These are phyloP conservation scores for Varanus komodoensis DNA, from an alignment of 2,113 vertebrate genomes.

Conservation along the genomic window DNA sequence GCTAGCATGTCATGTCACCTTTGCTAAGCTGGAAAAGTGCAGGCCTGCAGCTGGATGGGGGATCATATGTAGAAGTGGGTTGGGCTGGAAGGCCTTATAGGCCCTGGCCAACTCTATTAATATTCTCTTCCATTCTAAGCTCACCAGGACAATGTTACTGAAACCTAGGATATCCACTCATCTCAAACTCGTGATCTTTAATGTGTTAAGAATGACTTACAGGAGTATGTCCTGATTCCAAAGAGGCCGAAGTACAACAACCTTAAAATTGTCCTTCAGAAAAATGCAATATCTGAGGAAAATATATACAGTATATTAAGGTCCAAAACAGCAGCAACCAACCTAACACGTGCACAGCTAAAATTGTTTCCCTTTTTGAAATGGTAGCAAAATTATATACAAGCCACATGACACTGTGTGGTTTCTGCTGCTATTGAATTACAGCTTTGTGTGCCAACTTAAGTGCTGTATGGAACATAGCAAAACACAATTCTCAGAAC, in stretches of 20 bases:
- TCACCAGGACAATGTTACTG: background rate
- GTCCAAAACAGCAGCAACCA: background rate
- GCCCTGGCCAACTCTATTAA: too few species aligned
- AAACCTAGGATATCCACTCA: background rate
- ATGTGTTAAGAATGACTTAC: background rate
- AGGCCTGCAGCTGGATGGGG: too few species aligned
- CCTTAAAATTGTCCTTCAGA: background rate
- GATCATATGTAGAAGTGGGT: too few species aligned
- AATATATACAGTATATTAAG: background rate
- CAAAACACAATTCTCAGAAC: constrained; percentile 19
- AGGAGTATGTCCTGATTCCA: background rate
- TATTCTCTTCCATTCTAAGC: too few species aligned
- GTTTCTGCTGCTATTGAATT: constrained; percentile 22
- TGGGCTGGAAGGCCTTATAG: too few species aligned
- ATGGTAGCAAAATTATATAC: constrained; percentile 33
- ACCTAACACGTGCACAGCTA: background rate
- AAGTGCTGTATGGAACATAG: constrained; percentile 21
- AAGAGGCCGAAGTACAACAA: background rate
- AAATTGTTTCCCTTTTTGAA: constrained; percentile 14
- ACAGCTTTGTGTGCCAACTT: constrained; percentile 14
- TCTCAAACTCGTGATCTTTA: background rate
- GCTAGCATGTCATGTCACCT: too few species aligned
- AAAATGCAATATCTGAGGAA: background rate
- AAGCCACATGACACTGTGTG: constrained; percentile 1
- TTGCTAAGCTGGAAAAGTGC: too few species aligned